These are phyloP conservation scores for Diachrysia chrysitis DNA, from an alignment of 2,888 invertebrate genomes.

Conservation along the genomic window DNA sequence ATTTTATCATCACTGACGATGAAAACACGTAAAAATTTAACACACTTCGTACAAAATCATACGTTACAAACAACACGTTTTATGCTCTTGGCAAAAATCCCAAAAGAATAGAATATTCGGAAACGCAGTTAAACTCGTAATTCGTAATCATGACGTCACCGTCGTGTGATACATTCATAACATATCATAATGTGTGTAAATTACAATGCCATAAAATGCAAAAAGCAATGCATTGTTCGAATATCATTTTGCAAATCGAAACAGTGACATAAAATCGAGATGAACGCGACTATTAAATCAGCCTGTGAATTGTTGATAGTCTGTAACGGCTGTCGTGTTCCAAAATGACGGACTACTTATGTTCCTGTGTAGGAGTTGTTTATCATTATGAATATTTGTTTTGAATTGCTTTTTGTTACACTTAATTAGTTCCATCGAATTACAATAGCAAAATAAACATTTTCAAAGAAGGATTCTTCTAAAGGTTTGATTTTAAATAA, in stretches of 20 bases:
- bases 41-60: constrained; percentile 15
- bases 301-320: constrained; percentile 35
- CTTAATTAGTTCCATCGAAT: constrained; percentile 38
- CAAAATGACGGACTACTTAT: constrained; percentile 40
- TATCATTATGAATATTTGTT: constrained; percentile 45
- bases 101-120: constrained; percentile 46
- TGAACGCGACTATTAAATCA: constrained; percentile 32
- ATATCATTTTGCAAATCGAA: constrained; percentile 43
- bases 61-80: constrained; percentile 30
- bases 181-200: constrained; percentile 32
- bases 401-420: constrained; percentile 41
- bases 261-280: constrained; percentile 40
- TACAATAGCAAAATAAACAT: constrained; percentile 32
- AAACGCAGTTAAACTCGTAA: constrained; percentile 39
- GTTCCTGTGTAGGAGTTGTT: constrained; percentile 32
- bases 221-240: constrained; percentile 35
- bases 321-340: constrained; percentile 32
- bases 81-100: constrained; percentile 53
- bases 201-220: constrained; percentile 36
- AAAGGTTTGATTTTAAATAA: too few species aligned
- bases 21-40: constrained; percentile 16
- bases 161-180: constrained; percentile 35
- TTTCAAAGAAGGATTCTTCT: too few species aligned
- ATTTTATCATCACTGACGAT: constrained; percentile 11
- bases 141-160: constrained; percentile 17